These are phyloP conservation scores for Xylophagus ater DNA, from an alignment of 2,888 invertebrate genomes.

Conservation along the genomic window DNA sequence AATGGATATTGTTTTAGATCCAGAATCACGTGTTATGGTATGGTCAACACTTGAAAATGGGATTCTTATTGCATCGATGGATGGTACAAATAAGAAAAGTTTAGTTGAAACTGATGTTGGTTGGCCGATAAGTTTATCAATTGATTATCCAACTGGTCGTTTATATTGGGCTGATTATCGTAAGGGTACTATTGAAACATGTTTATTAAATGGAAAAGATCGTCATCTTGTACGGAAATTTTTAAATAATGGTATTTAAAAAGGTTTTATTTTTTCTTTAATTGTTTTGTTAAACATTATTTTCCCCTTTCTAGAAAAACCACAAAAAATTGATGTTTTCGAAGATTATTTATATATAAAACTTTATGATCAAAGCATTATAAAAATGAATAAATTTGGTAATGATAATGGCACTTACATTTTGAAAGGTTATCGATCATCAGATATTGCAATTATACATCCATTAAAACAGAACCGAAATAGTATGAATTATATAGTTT, in stretches of 20 bases:
- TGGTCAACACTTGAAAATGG: constrained; percentile 66
- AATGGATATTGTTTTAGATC: constrained; percentile 58
- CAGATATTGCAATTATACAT: constrained; percentile 57
- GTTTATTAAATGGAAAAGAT: constrained; percentile 55
- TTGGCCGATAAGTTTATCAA: constrained; percentile 65
- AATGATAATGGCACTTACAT: constrained; percentile 45
- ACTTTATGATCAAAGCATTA: constrained; percentile 51
- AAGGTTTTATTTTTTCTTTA: constrained; percentile 9
- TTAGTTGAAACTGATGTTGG: constrained; percentile 51
- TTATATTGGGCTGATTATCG: constrained; percentile 82
- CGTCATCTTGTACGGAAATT: constrained; percentile 49
- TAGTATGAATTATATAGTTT: too few species aligned
- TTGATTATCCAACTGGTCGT: constrained; percentile 61
- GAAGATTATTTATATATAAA: constrained; percentile 59
- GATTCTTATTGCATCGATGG: constrained; percentile 54
- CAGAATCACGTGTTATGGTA: constrained; percentile 50
- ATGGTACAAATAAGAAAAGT: constrained; percentile 47
- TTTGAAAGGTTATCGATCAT: constrained; percentile 46
- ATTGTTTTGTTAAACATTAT: constrained; percentile 6
- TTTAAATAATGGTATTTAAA: constrained; percentile 39
- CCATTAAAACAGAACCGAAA: constrained; percentile 49
- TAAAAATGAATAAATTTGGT: constrained; percentile 57
- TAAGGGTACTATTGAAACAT: constrained; percentile 57
- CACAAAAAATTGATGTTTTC: constrained; percentile 61
- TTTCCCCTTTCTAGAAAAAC: constrained; percentile 41